Percentiles rank a stretch among this genome's conserved stretches.
These are phyloP conservation scores for Engystomops pustulosus DNA, from an alignment of 2,113 vertebrate species.

Conservation along the genomic window DNA sequence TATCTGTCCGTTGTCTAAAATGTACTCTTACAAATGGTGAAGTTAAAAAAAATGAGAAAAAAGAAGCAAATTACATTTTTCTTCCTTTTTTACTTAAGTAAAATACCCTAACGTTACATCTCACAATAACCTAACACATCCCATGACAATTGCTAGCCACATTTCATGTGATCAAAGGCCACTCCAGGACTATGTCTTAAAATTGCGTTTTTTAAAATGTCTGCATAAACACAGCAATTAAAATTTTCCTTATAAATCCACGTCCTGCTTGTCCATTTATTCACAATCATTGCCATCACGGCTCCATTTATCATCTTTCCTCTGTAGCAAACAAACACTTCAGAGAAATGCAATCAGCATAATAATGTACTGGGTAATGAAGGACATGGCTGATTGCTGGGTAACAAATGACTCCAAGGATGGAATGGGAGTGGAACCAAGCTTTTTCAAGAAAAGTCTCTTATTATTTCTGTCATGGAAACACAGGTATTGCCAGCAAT, in stretches of 20 bases:
- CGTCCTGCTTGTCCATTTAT: conserved; percentile 35
- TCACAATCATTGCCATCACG: conserved; percentile 42
- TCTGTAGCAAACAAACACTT: conserved; percentile 58
- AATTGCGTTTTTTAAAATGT: conserved; percentile 18
- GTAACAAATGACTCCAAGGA: conserved; percentile 49
- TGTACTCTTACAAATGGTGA: no score
- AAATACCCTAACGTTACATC: neutral
- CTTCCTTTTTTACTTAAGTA: neutral
- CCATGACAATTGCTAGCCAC: no score
- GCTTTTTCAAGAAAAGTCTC: conserved; percentile 29
- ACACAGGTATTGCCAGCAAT: conserved; percentile 26
- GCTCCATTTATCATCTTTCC: conserved; percentile 45
- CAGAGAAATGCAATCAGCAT: conserved; percentile 57
- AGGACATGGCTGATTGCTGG: conserved; percentile 55
- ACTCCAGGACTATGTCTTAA: neutral
- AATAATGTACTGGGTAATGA: conserved; percentile 54
- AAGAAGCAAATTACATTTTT: no score
- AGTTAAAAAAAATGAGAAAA: no score
- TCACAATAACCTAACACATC: no score
- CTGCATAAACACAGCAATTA: conserved; percentile 41
- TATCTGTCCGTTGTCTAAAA: no score
- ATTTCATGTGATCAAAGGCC: conserved; percentile 12
- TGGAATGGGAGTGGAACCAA: conserved; percentile 44
- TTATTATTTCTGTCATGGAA: conserved; percentile 56
- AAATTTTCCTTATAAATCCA: conserved; percentile 37